Percentiles rank a stretch among this genome's conserved stretches.
Evolutionary conservation across 2,797 vertebrate genomes (phyloP).

Genomic region (Tamandua tetradactyla): DNA sequence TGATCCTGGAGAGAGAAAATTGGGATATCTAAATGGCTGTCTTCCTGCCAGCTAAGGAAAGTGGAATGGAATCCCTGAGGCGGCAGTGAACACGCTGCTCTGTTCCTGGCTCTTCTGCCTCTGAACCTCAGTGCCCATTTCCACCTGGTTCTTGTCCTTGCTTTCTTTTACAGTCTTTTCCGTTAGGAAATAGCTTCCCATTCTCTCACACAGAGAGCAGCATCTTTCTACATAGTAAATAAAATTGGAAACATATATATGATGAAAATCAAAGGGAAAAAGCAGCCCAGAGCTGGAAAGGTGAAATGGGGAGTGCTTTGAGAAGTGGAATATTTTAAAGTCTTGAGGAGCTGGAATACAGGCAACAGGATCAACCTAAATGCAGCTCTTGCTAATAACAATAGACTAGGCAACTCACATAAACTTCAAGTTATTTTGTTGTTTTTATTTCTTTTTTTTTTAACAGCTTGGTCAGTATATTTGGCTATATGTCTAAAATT

Average conservation of each 20-base stretch:
- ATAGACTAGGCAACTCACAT: background rate
- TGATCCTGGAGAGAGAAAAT: background rate
- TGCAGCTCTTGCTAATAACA: background rate
- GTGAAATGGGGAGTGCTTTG: background rate
- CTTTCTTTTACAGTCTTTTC: background rate
- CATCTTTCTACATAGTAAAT: background rate
- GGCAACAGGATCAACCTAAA: background rate
- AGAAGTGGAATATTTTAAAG: slow-evolving; percentile 10
- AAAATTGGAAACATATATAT: background rate
- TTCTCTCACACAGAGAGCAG: background rate
- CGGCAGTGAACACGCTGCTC: background rate
- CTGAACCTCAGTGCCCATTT: background rate
- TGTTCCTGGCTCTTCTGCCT: background rate
- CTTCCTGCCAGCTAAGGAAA: background rate
- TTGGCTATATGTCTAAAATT: background rate
- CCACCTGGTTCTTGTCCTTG: background rate
- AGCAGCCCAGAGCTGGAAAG: background rate
- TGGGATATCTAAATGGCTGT: slow-evolving; percentile 8
- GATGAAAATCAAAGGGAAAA: background rate
- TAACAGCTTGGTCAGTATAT: slow-evolving; percentile 26
- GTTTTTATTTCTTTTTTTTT: slow-evolving; percentile 29
- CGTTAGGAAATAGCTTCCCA: background rate
- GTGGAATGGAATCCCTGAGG: background rate
- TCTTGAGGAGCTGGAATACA: slow-evolving; percentile 29
- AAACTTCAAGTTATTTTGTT: background rate